These are phyloP conservation scores for Gibbula magus DNA, from an alignment of 2,888 invertebrate species.

Conservation along the genomic window DNA sequence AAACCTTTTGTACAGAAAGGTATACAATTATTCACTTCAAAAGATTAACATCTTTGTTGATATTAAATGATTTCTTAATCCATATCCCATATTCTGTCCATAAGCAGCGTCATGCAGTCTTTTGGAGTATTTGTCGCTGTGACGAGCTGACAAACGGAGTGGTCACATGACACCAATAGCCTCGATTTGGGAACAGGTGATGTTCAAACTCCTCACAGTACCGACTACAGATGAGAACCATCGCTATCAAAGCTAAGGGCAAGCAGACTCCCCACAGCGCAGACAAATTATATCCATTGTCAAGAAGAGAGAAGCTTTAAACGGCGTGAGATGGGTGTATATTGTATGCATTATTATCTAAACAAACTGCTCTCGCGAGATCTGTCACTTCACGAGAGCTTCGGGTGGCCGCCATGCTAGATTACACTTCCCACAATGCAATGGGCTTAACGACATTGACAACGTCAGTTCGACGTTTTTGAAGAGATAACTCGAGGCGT, in stretches of 20 bases:
- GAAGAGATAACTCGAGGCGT: too few species aligned
- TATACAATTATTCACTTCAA: not conserved
- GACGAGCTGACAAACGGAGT: not conserved
- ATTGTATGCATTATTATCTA: not conserved
- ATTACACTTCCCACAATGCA: not conserved
- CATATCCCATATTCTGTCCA: not conserved
- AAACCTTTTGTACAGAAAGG: not conserved
- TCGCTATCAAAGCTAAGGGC: not conserved
- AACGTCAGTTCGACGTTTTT: too few species aligned
- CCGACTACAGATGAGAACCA: not conserved
- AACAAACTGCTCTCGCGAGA: not conserved
- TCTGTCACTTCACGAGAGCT: not conserved
- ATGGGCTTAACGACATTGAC: too few species aligned
- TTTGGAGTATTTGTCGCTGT: not conserved
- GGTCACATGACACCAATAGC: not conserved
- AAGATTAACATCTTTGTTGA: not conserved
- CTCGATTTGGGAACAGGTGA: not conserved
- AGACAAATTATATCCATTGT: not conserved
- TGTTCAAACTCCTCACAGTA: not conserved
- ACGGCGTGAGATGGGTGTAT: not conserved
- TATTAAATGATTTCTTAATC: not conserved
- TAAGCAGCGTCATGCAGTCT: not conserved
- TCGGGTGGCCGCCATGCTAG: conserved; percentile 5
- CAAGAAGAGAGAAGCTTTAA: not conserved
- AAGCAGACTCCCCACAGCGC: not conserved